Conservation (phyloP, 2,888 invertebrate species). For the Chloroclysta siterata region DNA sequence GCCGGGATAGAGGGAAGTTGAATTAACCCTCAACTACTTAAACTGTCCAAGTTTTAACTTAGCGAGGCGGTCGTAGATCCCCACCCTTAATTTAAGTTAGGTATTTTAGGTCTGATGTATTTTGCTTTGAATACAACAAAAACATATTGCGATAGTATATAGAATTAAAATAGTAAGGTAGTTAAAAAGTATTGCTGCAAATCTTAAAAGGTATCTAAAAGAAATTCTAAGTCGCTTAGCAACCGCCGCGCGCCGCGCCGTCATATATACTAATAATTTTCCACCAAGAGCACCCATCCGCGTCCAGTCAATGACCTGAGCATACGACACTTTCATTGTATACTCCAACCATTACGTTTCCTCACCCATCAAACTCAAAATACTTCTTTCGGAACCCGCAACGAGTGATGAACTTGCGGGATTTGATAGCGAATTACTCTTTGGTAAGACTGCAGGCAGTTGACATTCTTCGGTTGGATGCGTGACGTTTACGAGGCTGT, state of each 20-base stretch:
- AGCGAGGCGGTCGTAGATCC: conserved; percentile 5
- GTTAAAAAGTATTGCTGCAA: background rate
- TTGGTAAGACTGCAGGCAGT: conserved; percentile 25
- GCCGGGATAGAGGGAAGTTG: conserved; percentile 12
- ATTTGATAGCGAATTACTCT: conserved; percentile 18
- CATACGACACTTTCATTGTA: conserved; percentile 51
- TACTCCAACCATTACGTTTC: conserved; percentile 34
- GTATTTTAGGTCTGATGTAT: background rate
- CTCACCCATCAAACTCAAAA: conserved; percentile 15
- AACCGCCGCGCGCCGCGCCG: conserved; percentile 15
- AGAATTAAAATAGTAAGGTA: too few relatives aligned
- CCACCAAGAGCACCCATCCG: conserved; percentile 52
- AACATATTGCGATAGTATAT: too few relatives aligned
- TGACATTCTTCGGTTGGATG: conserved; percentile 47
- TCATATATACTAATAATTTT: conserved; percentile 46
- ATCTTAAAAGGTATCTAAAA: background rate
- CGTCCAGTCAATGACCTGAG: conserved; percentile 57
- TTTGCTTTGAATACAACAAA: background rate
- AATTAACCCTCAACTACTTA: conserved; percentile 23
- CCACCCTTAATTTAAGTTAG: background rate
- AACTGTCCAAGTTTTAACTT: conserved; percentile 21
- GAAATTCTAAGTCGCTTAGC: conserved; percentile 16
- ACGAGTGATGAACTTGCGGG: conserved; percentile 31
- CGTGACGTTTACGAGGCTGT: conserved; percentile 47
- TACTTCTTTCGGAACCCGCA: conserved; percentile 16